A percentile compares a stretch with the other conserved stretches of the same genome.
Conservation (phyloP, 2,113 vertebrate genomes). For the Eulemur macaco region DNA sequence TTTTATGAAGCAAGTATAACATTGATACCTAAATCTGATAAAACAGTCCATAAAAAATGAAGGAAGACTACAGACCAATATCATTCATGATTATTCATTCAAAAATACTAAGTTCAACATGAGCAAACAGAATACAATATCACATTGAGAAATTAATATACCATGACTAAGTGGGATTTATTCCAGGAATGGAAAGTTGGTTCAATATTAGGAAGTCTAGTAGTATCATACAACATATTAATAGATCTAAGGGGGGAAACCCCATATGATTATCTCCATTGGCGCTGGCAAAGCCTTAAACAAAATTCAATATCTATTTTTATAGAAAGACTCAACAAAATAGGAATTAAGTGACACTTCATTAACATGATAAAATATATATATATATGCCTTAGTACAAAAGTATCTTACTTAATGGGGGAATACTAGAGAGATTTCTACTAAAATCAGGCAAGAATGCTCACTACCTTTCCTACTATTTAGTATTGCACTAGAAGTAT, state of each 20-base stretch:
- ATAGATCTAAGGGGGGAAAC: background rate
- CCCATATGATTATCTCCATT: background rate
- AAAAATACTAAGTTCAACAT: conserved; percentile 34
- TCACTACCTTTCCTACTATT: conserved; percentile 10
- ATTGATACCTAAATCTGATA: background rate
- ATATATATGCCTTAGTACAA: background rate
- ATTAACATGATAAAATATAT: background rate
- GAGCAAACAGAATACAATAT: conserved; percentile 19
- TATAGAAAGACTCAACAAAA: conserved; percentile 7
- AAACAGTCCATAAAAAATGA: background rate
- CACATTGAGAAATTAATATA: conserved; percentile 41
- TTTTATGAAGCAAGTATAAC: conserved; percentile 7
- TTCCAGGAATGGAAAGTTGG: background rate
- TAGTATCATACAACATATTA: conserved; percentile 28
- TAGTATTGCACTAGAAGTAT: background rate
- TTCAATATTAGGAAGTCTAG: conserved; percentile 10
- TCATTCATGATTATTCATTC: background rate
- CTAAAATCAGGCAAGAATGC: conserved; percentile 22
- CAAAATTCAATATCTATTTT: conserved; percentile 23
- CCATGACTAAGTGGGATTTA: conserved; percentile 28
- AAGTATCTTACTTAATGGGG: background rate
- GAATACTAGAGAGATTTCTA: background rate
- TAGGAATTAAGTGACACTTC: conserved; percentile 8
- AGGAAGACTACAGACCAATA: background rate
- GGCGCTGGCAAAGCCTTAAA: background rate